Percentiles rank a stretch among this genome's conserved stretches.
These are phyloP conservation scores for Vollenhovia emeryi DNA, from an alignment of 1,140 invertebrate genomes.

Conservation along the genomic window DNA sequence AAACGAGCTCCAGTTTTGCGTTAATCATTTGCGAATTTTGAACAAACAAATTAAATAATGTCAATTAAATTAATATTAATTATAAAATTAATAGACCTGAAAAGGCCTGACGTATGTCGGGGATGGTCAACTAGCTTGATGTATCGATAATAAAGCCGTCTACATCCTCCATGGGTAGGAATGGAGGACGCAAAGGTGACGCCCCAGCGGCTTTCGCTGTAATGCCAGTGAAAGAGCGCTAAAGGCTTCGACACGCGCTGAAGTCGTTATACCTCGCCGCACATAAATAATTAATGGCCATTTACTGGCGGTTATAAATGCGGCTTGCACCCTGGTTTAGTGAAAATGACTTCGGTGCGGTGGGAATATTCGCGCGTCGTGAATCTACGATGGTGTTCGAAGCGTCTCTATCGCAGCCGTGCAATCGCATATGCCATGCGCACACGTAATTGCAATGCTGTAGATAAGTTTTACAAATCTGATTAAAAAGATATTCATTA, in stretches of 20 bases:
- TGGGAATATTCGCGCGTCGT: conserved; percentile 63
- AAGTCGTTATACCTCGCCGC: conserved; percentile 70
- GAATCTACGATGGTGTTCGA: neutral
- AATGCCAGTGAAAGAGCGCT: conserved; percentile 56
- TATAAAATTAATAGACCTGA: neutral
- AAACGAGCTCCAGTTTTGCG: neutral
- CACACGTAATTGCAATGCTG: neutral
- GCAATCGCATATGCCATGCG: too few species aligned
- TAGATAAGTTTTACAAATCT: neutral
- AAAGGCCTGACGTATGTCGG: neutral
- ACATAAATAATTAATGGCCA: conserved; percentile 76
- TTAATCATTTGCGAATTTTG: neutral
- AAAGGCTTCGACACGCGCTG: conserved; percentile 73
- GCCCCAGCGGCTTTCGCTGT: conserved; percentile 35
- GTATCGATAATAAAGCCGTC: conserved; percentile 68
- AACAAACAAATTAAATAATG: conserved; percentile 10
- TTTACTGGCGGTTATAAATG: conserved; percentile 61
- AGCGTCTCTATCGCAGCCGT: neutral
- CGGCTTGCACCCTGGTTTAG: conserved; percentile 31
- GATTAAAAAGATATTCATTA: neutral
- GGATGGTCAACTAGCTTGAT: conserved; percentile 1
- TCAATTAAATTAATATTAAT: neutral
- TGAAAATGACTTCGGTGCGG: conserved; percentile 40
- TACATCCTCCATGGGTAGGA: conserved; percentile 7
- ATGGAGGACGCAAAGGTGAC: conserved; percentile 64